These are phyloP conservation scores for Falco novaeseelandiae DNA, from an alignment of 2,797 vertebrate species.

Conservation along the genomic window DNA sequence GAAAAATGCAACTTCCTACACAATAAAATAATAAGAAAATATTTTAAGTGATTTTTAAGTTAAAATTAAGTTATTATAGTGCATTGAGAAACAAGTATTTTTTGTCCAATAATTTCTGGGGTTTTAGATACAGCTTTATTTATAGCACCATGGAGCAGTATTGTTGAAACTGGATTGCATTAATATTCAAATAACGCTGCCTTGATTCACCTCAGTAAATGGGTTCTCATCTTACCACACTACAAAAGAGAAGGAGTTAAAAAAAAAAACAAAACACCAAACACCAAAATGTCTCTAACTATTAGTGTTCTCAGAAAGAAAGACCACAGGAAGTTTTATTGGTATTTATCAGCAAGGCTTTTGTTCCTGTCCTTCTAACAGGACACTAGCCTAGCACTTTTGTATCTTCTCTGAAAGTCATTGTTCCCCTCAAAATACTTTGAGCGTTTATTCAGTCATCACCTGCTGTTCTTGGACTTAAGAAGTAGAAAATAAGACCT, in stretches of 20 bases:
- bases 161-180: not conserved
- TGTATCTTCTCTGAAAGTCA: not conserved
- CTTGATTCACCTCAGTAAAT: not conserved
- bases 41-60: not conserved
- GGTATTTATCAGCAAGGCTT: not conserved
- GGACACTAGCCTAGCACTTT: not conserved
- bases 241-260: not conserved
- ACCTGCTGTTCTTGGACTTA: not conserved
- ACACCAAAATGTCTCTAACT: not conserved
- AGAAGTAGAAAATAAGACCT: not conserved
- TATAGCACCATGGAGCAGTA: rapidly evolving
- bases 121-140: not conserved
- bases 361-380: not conserved
- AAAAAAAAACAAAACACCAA: no score
- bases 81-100: not conserved
- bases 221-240: not conserved
- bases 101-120: not conserved
- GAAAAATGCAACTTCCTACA: not conserved
- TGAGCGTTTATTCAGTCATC: not conserved
- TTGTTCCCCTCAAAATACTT: not conserved
- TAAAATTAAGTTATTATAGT: not conserved
- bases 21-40: not conserved
- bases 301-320: not conserved
- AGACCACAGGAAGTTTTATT: not conserved
- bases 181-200: not conserved